A percentile compares a stretch with the other conserved stretches of the same genome.
Evolutionary conservation across 2,797 vertebrate species (phyloP).

Genomic region (Hybognathus amarus): DNA sequence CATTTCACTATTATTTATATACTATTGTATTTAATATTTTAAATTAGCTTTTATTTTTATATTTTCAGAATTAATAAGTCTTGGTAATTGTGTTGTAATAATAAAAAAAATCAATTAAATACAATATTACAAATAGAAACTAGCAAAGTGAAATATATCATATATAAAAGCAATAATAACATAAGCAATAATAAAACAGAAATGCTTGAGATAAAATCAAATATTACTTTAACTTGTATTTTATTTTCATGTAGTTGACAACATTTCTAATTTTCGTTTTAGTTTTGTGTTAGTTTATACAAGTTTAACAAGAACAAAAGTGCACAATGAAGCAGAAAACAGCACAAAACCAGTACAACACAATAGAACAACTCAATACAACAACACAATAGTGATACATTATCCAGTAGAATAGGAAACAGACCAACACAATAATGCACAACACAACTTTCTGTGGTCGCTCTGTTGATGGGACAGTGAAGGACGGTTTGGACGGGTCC

Average conservation of each 20-base stretch:
- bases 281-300: no score
- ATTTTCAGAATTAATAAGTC: background rate
- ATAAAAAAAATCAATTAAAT: background rate
- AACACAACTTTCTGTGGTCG: conserved; percentile 14
- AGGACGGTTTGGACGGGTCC: conserved; percentile 14
- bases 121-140: background rate
- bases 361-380: background rate
- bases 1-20: background rate
- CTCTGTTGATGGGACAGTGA: conserved; percentile 6
- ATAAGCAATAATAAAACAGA: background rate
- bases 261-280: background rate
- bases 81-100: background rate
- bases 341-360: background rate
- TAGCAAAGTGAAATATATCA: background rate
- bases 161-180: no score
- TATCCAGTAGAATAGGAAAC: background rate
- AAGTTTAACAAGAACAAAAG: no score
- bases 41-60: background rate
- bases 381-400: background rate
- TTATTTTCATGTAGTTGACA: background rate
- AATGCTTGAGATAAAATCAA: background rate
- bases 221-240: background rate
- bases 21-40: background rate
- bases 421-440: background rate
- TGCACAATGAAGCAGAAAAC: background rate